phyloP scores from a whole-genome alignment of 2,888 invertebrate species.

The Elaeidobius kamerunicus region DNA sequence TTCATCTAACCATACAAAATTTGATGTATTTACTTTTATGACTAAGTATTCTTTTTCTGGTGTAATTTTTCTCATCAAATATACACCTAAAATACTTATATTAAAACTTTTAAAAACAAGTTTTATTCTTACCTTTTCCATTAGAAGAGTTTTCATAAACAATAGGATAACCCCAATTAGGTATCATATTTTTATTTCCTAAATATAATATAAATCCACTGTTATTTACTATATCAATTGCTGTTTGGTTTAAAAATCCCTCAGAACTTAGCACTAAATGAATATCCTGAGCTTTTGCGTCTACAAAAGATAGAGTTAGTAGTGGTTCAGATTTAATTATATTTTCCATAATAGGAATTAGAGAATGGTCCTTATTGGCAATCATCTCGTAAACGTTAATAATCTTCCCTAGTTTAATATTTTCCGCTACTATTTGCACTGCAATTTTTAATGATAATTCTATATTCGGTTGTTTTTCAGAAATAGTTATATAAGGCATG shows the following conservation, averaged over 20 bases:
- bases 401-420: conserved; percentile 15
- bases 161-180: conserved; percentile 1
- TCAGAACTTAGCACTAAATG: conserved; percentile 25
- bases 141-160: conserved; percentile 14
- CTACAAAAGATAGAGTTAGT: conserved; percentile 7
- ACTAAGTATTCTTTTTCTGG: background rate
- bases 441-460: conserved; percentile 25
- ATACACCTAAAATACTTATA: conserved; percentile 15
- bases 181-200: conserved; percentile 10
- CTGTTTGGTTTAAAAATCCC: background rate
- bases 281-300: conserved; percentile 5
- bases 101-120: no score
- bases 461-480: conserved; percentile 18
- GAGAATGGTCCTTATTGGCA: conserved; percentile 2
- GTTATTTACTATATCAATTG: conserved; percentile 12
- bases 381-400: conserved; percentile 17
- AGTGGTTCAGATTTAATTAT: conserved; percentile 22
- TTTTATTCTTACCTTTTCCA: conserved; percentile 13
- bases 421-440: conserved; percentile 33
- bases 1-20: conserved; percentile 44
- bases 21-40: conserved; percentile 6
- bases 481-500: conserved; percentile 49
- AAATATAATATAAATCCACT: conserved; percentile 30
- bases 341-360: conserved; percentile 14
- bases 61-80: conserved; percentile 15